Conservation (phyloP, 2,113 vertebrate species). For the Sminthopsis crassicaudata region DNA sequence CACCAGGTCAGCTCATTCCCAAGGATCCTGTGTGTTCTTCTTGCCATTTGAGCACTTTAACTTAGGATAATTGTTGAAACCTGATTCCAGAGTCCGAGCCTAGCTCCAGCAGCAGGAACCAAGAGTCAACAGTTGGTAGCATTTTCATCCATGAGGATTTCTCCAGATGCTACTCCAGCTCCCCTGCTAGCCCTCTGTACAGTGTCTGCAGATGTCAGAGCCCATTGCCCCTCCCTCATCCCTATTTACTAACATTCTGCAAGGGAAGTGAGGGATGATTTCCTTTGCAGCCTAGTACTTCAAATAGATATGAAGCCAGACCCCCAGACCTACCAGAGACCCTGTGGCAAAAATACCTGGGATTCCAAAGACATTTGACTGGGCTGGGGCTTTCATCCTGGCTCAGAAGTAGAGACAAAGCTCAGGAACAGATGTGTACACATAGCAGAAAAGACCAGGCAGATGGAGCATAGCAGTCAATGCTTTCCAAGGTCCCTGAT, state of each 20-base stretch:
- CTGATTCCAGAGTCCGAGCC: background rate
- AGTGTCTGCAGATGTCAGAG: background rate
- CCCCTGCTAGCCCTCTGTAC: background rate
- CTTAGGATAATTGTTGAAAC: background rate
- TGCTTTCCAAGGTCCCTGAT: too few species aligned
- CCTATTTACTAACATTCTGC: background rate
- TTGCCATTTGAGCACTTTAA: background rate
- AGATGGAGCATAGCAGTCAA: background rate
- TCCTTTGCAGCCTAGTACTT: background rate
- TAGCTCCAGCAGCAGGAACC: fast-evolving
- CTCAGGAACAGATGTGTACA: background rate
- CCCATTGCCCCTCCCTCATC: background rate
- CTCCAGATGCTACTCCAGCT: background rate
- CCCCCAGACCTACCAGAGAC: fast-evolving
- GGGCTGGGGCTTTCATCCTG: too few species aligned
- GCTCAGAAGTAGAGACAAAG: background rate
- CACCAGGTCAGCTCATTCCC: fast-evolving
- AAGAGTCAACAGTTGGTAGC: background rate
- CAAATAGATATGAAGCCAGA: background rate
- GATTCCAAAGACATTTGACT: background rate
- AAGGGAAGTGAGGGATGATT: background rate
- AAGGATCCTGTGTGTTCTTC: fast-evolving
- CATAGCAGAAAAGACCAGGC: background rate
- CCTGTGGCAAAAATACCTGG: background rate
- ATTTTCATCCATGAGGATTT: background rate